Evolutionary conservation across 1,140 invertebrate species (phyloP).

Genomic region (Epicauta chinensis): DNA sequence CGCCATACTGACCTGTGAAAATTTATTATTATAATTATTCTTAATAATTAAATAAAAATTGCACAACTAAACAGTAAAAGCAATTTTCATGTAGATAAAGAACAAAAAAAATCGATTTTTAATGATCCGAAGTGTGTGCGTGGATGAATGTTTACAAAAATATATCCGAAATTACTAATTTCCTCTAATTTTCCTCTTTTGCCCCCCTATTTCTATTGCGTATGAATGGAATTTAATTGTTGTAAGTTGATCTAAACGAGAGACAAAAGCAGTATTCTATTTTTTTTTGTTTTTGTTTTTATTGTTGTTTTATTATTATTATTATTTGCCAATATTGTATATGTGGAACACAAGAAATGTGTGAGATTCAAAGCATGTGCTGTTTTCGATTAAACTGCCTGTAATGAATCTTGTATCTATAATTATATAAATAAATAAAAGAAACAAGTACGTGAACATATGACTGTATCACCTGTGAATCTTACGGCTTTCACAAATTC

Average conservation of each 20-base stretch:
- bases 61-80: conserved; percentile 35
- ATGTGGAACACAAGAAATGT: conserved; percentile 29
- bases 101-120: conserved; percentile 11
- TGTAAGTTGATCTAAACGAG: conserved; percentile 29
- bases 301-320: neutral
- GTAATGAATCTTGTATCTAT: conserved; percentile 35
- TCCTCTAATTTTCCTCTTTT: no score
- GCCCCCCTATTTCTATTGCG: neutral
- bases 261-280: conserved; percentile 31
- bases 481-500: no score
- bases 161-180: no score
- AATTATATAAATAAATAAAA: conserved; percentile 33
- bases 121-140: conserved; percentile 12
- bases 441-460: no score
- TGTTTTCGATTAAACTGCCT: conserved; percentile 29
- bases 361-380: conserved; percentile 29
- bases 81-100: conserved; percentile 33
- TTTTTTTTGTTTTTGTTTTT: conserved; percentile 26
- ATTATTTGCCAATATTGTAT: conserved; percentile 34
- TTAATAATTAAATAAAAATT: conserved; percentile 10
- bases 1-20: neutral
- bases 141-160: conserved; percentile 19
- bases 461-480: no score
- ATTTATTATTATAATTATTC: neutral
- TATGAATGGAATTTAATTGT: conserved; percentile 29